Evolutionary conservation across 1,140 invertebrate genomes (phyloP).

Genomic region (Conus ventricosus): DNA sequence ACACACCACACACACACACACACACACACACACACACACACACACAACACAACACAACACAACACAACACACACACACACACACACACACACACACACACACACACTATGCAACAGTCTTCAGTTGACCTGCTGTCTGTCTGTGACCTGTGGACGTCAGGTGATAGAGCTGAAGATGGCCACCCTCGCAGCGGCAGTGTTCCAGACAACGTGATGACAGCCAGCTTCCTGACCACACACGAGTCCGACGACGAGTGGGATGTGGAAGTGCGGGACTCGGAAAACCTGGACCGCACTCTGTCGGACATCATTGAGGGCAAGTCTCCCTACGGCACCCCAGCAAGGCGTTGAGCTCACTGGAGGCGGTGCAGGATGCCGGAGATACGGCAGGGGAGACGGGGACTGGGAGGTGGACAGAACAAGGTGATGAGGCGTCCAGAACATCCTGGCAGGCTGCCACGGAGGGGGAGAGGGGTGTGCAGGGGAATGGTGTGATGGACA

Average conservation of each 20-base stretch:
- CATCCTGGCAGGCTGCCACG: no score
- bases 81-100: no score
- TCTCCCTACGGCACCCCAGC: constrained; percentile 18
- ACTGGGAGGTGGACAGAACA: background rate
- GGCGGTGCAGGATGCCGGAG: background rate
- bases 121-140: no score
- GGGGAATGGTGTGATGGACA: background rate
- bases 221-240: constrained; percentile 48
- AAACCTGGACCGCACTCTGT: constrained; percentile 66
- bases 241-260: constrained; percentile 61
- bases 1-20: no score
- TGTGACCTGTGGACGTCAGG: constrained; percentile 46
- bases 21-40: no score
- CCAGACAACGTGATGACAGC: constrained; percentile 40
- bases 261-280: constrained; percentile 67
- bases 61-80: no score
- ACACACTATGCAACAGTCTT: no score
- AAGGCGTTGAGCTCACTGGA: background rate
- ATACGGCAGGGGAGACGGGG: background rate
- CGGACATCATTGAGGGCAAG: constrained; percentile 69
- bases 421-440: background rate
- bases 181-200: constrained; percentile 34
- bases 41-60: no score
- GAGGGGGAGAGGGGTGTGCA: background rate
- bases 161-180: constrained; percentile 67